Conservation (phyloP, 2,113 vertebrate genomes). For the Stegastes partitus region DNA sequence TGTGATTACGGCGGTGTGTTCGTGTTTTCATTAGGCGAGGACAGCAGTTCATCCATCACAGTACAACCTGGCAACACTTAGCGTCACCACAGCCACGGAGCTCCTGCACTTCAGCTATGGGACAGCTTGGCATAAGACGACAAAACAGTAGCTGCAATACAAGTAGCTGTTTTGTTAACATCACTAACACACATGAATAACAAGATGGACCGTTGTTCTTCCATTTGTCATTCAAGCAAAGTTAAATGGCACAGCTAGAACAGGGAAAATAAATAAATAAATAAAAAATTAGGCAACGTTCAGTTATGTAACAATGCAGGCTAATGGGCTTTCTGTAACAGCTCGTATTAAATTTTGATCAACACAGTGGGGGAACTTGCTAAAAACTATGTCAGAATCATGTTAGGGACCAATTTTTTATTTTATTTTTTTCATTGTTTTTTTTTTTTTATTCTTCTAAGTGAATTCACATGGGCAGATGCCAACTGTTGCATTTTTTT, state of each 20-base stretch:
- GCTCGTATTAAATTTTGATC: background rate
- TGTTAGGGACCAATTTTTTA: too few relatives aligned
- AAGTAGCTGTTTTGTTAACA: background rate
- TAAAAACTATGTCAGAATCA: too few relatives aligned
- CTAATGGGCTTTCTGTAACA: background rate
- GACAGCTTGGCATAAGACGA: constrained; percentile 1
- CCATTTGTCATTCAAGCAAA: background rate
- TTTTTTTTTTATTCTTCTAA: background rate
- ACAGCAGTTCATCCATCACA: constrained; percentile 65
- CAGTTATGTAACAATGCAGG: background rate
- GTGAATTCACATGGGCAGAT: constrained; percentile 1
- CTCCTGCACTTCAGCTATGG: background rate
- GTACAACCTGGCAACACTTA: constrained; percentile 21
- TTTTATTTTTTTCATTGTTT: too few relatives aligned
- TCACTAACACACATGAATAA: background rate
- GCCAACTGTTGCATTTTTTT: constrained; percentile 2
- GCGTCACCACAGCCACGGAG: constrained; percentile 9
- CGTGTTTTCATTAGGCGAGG: constrained; percentile 64
- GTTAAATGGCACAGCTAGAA: background rate
- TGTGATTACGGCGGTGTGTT: constrained; percentile 57
- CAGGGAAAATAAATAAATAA: background rate
- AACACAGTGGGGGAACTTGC: background rate
- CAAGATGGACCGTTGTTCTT: background rate
- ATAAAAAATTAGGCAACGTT: background rate
- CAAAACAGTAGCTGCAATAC: background rate